phyloP scores from a whole-genome alignment of 2,113 vertebrate genomes.

The Pagrus major region DNA sequence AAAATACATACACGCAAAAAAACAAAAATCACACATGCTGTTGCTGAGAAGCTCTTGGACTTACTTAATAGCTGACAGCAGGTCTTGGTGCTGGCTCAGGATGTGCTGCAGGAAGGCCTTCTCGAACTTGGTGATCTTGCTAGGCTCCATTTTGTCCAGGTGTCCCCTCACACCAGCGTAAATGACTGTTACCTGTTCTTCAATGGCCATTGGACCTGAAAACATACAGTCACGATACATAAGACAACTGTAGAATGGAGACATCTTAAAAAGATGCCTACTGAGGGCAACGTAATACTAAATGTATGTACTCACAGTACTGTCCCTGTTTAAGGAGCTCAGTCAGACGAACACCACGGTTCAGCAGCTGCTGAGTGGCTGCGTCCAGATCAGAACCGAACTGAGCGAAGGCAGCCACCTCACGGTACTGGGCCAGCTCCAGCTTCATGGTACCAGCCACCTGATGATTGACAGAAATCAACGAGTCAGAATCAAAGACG shows the following conservation, averaged over 20 bases:
- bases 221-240: neutral
- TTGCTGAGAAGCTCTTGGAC: neutral
- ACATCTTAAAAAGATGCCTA: neutral
- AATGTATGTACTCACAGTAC: conserved; percentile 88
- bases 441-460: conserved; percentile 99
- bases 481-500: neutral
- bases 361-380: conserved; percentile 95
- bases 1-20: neutral
- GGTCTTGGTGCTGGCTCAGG: conserved; percentile 91
- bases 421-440: conserved; percentile 96
- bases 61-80: conserved; percentile 91
- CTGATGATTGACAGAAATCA: conserved; percentile 68
- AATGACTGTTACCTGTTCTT: conserved; percentile 97
- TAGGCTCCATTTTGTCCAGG: conserved; percentile 96
- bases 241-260: neutral
- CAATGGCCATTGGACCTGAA: conserved; percentile 96
- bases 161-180: conserved; percentile 96
- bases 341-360: conserved; percentile 94
- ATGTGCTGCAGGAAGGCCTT: conserved; percentile 93
- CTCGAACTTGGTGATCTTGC: conserved; percentile 98
- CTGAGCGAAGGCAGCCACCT: conserved; percentile 97
- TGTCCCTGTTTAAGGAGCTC: conserved; percentile 98
- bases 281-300: too few species aligned
- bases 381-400: conserved; percentile 97
- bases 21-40: neutral